Conservation (phyloP, 2,797 vertebrate genomes). For the Myoxocephalus aenaeus region DNA sequence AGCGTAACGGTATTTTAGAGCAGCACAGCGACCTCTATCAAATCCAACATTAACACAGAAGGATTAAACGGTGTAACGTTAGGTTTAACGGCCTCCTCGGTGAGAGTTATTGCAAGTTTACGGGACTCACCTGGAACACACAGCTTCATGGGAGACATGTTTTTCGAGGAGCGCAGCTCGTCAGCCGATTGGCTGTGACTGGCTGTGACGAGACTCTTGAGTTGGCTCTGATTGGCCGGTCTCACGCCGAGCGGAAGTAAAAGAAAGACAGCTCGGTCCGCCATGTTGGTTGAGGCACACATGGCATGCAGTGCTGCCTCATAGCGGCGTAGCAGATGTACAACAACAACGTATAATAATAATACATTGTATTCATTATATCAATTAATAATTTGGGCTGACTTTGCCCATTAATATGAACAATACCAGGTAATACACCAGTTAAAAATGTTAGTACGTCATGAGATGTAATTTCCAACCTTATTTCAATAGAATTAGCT, state of each 20-base stretch:
- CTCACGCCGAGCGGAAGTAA: background rate
- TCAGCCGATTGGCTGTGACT: slow-evolving; percentile 66
- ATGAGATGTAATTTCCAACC: background rate
- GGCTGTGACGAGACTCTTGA: background rate
- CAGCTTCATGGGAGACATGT: slow-evolving; percentile 89
- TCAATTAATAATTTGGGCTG: too few species aligned
- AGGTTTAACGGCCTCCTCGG: fast-evolving
- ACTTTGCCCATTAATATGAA: background rate
- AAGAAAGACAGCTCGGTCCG: background rate
- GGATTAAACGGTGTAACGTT: fast-evolving
- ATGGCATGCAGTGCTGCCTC: background rate
- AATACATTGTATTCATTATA: background rate
- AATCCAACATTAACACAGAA: fast-evolving
- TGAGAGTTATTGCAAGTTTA: background rate
- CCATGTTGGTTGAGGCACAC: slow-evolving; percentile 75
- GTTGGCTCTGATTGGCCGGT: slow-evolving; percentile 74
- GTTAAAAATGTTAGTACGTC: background rate
- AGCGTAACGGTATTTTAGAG: background rate
- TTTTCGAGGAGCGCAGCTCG: slow-evolving; percentile 71
- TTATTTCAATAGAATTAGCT: background rate
- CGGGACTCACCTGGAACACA: slow-evolving; percentile 85
- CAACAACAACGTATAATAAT: background rate
- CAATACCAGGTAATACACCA: background rate
- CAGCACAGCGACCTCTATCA: background rate
- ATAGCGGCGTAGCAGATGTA: background rate